These are phyloP conservation scores for Eolophus roseicapilla DNA, from an alignment of 2,113 vertebrate species.

Conservation along the genomic window DNA sequence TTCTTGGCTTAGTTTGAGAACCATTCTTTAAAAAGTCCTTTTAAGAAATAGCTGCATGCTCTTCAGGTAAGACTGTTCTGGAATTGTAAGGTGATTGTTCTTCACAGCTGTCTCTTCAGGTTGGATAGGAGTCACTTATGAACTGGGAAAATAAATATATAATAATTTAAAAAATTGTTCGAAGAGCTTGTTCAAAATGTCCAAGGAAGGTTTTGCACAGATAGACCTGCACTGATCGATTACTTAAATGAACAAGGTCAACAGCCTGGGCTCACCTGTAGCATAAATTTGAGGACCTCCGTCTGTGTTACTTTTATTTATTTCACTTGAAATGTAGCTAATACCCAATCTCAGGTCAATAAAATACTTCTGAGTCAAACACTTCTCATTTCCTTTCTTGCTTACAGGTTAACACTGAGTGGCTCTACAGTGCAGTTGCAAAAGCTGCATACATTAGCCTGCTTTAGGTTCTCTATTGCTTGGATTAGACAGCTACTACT, in stretches of 20 bases:
- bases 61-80: background rate
- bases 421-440: background rate
- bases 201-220: background rate
- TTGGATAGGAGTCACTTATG: background rate
- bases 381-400: background rate
- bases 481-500: background rate
- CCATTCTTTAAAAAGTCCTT: background rate
- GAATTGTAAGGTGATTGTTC: background rate
- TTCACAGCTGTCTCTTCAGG: background rate
- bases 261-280: background rate
- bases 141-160: background rate
- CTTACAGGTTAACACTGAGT: background rate
- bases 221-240: background rate
- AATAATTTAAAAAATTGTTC: background rate
- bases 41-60: background rate
- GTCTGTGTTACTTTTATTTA: background rate
- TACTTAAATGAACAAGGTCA: background rate
- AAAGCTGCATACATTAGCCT: accelerated
- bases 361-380: background rate
- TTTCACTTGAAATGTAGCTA: background rate
- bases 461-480: background rate
- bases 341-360: background rate
- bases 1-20: background rate
- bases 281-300: background rate
- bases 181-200: background rate